These are phyloP conservation scores for Tribolium freemani DNA, from an alignment of 2,888 invertebrate genomes.

Conservation along the genomic window DNA sequence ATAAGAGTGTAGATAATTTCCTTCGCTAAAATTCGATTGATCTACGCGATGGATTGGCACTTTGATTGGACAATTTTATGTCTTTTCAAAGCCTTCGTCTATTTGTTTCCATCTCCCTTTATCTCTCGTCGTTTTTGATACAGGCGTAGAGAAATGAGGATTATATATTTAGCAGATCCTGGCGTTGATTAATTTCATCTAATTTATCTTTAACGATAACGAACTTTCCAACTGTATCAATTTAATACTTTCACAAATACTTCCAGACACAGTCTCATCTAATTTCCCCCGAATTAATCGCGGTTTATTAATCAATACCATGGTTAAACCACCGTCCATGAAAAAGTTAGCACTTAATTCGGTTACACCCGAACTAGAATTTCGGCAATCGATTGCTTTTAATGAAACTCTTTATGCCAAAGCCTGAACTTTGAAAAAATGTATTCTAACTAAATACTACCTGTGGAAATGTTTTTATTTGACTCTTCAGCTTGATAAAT, in stretches of 20 bases:
- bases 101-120: constrained; percentile 36
- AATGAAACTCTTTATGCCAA: constrained; percentile 21
- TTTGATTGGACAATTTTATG: constrained; percentile 43
- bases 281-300: constrained; percentile 23
- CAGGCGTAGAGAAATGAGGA: constrained; percentile 31
- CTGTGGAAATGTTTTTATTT: too few species aligned
- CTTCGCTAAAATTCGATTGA: constrained; percentile 13
- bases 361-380: constrained; percentile 23
- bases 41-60: constrained; percentile 31
- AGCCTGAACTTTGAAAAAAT: background rate
- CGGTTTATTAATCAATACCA: constrained; percentile 23
- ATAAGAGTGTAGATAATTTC: constrained; percentile 10
- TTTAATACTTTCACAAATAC: constrained; percentile 26
- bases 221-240: constrained; percentile 33
- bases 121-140: constrained; percentile 25
- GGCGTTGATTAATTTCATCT: constrained; percentile 32
- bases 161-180: constrained; percentile 29
- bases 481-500: too few species aligned
- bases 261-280: constrained; percentile 12
- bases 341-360: constrained; percentile 22
- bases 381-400: constrained; percentile 15
- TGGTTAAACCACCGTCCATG: background rate
- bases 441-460: too few species aligned
- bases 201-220: constrained; percentile 35
- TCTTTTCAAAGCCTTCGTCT: constrained; percentile 29